Percentiles rank a stretch among this genome's conserved stretches.
These are phyloP conservation scores for Agapornis roseicollis DNA, from an alignment of 2,113 vertebrate genomes.

Conservation along the genomic window DNA sequence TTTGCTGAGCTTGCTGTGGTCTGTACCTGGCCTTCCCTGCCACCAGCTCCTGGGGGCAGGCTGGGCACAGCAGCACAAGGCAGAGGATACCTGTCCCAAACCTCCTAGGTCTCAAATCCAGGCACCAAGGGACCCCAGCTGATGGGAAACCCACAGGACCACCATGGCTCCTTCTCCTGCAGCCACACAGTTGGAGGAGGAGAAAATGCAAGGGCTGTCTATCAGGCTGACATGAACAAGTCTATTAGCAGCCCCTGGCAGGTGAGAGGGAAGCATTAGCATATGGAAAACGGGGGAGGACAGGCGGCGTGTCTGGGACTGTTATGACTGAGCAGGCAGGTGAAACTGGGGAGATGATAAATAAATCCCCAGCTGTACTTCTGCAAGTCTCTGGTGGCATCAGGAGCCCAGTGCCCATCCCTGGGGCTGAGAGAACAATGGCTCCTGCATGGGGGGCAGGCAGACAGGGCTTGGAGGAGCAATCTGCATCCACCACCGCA, in stretches of 20 bases:
- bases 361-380: background rate
- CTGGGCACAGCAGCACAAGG: background rate
- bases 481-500: rapidly evolving
- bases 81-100: background rate
- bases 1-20: rapidly evolving
- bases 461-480: background rate
- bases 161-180: background rate
- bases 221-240: background rate
- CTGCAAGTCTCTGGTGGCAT: background rate
- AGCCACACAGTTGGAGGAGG: background rate
- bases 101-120: rapidly evolving
- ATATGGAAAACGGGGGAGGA: background rate
- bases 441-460: rapidly evolving
- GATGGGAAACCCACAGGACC: rapidly evolving
- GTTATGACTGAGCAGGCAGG: background rate
- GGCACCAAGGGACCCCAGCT: rapidly evolving
- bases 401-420: rapidly evolving
- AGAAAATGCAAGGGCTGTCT: background rate
- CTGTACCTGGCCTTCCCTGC: background rate
- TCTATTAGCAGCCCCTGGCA: background rate
- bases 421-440: background rate
- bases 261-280: slow-evolving; percentile 22
- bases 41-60: background rate
- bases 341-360: background rate
- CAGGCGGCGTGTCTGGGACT: background rate